phyloP scores from a whole-genome alignment of 2,113 vertebrate genomes.

The Pholis gunnellus region DNA sequence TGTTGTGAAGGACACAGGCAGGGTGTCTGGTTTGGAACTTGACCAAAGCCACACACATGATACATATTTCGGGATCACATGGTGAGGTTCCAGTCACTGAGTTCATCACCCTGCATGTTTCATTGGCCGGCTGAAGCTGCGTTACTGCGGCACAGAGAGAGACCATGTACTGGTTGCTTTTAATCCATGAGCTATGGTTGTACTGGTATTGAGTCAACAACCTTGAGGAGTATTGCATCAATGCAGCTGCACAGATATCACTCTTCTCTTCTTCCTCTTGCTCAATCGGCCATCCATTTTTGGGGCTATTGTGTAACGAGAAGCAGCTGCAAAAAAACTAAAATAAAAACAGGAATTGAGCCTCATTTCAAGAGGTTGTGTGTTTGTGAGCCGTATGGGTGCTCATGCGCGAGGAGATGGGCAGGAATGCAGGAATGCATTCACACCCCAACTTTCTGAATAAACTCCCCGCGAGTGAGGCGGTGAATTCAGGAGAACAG shows the following conservation, averaged over 20 bases:
- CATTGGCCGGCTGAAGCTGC: slow-evolving; percentile 1
- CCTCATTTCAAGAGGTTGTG: slow-evolving; percentile 9
- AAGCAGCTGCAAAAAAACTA: background rate
- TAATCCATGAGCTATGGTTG: background rate
- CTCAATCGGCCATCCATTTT: background rate
- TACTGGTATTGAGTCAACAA: slow-evolving; percentile 19
- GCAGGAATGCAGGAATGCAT: slow-evolving; percentile 77
- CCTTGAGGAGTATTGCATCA: slow-evolving; percentile 1
- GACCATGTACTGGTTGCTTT: background rate
- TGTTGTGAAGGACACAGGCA: slow-evolving; percentile 20
- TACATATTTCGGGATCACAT: slow-evolving; percentile 16
- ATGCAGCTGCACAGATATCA: background rate
- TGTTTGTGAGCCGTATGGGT: slow-evolving; percentile 40
- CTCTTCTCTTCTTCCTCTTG: background rate
- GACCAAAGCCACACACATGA: slow-evolving; percentile 21
- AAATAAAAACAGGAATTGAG: background rate
- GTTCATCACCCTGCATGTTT: slow-evolving; percentile 35
- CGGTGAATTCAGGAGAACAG: slow-evolving; percentile 31
- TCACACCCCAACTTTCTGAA: slow-evolving; percentile 69
- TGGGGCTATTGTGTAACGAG: background rate
- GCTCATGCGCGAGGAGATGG: slow-evolving; percentile 63
- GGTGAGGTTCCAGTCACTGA: slow-evolving; percentile 9
- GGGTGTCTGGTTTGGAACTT: slow-evolving; percentile 5
- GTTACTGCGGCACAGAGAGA: slow-evolving; percentile 3
- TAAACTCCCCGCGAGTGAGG: slow-evolving; percentile 68